Base-by-base conservation (phyloP, 2,888 invertebrate species). In the Drosophila recens region DNA sequence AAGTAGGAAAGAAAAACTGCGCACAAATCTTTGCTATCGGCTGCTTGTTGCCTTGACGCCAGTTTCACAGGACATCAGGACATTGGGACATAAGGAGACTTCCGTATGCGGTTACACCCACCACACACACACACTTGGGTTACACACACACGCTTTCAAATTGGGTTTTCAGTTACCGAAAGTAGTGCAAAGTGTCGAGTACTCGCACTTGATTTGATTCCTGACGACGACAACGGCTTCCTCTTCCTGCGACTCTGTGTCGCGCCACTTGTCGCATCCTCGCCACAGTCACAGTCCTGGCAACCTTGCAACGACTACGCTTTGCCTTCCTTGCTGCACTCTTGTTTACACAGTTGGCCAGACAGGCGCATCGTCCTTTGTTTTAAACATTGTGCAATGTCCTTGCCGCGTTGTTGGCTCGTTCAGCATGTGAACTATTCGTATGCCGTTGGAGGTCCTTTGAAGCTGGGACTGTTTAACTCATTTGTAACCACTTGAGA, bases 321-420 rank as follows among this genome's bases (percentile, higher is more conserved):
- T 57, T 73, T 63, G 72, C 63, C 79, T 52, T 61, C 79, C 49
- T 65, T 61, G 62, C 61, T 69, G 67, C 76, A 71, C 67, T 66
- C 46, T 65, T 80, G 83, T 76, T 80, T 79, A 75, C 63, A 72
- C 80, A 80, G 80, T 78, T 80, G 80, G 67, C 62, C 52, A 51
- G 69, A 53, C 61, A 40, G 62, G 34, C 52, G 10, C n/a, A 54
- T 38, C 53, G 48, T 67, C 48, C 78, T 58, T 77, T 68, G 42
- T 63, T 59, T 73, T 13, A 58, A 34, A 10, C 63, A 61, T 80
- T 79, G 64, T 66, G 68, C 71, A 80, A 80, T 77, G 49, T 80
- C 74, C 80, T 68, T 62, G 51, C 15, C 11, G 23, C 3, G 30
- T 33, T 20, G 36, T 45, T 40, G 43, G 33, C 45, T 5, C 53